Percentiles rank a stretch among this genome's conserved stretches.
Conservation (phyloP, 2,888 invertebrate species). For the Polyommatus icarus region DNA sequence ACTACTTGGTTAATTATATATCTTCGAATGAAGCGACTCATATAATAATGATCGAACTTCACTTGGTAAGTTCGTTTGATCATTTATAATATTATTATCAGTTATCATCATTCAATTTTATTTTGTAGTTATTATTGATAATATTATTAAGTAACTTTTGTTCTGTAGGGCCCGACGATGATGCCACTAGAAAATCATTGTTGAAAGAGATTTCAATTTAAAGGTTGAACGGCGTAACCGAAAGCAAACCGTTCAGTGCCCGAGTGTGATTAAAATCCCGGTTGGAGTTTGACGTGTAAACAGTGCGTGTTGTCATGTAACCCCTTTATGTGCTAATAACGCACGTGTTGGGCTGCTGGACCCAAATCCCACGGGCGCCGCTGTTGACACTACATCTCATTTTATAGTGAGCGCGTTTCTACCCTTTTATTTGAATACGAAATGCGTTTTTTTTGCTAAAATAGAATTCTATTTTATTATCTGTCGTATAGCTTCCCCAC, state of each 20-base stretch:
- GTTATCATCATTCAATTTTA: no score
- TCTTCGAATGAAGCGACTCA: no score
- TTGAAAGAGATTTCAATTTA: constrained; percentile 26
- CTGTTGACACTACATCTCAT: constrained; percentile 19
- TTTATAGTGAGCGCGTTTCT: neutral
- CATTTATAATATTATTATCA: no score
- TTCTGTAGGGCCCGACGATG: neutral
- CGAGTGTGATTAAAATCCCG: constrained; percentile 47
- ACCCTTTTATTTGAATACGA: neutral
- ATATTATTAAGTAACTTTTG: no score
- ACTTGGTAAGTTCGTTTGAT: no score
- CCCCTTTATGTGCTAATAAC: constrained; percentile 28
- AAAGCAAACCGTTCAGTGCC: constrained; percentile 41
- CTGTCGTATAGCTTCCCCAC: neutral
- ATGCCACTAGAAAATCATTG: neutral
- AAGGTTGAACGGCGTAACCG: constrained; percentile 39
- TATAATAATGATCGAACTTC: no score
- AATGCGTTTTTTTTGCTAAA: neutral
- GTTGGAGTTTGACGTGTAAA: constrained; percentile 49
- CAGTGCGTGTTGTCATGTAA: constrained; percentile 36
- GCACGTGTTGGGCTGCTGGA: neutral
- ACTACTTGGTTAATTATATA: no score
- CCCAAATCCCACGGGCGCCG: neutral
- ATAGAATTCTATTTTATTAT: neutral
- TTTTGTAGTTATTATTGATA: no score